These are phyloP conservation scores for Palaemon carinicauda DNA, from an alignment of 1,140 invertebrate genomes.

Conservation along the genomic window DNA sequence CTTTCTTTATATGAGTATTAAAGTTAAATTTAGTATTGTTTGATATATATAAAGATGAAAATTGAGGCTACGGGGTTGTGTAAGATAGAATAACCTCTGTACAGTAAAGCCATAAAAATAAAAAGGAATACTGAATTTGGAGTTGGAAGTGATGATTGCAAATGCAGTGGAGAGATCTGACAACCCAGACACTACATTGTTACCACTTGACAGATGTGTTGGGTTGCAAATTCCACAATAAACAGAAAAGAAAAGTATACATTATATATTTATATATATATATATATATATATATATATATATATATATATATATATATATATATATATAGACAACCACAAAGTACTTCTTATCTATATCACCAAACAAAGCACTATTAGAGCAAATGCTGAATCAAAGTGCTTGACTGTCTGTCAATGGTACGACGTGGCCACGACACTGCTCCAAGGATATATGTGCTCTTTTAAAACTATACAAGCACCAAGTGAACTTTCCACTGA, in stretches of 20 bases:
- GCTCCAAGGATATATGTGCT: neutral
- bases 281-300: too few species aligned
- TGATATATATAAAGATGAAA: neutral
- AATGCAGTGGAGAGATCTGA: constrained; percentile 25
- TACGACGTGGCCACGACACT: constrained; percentile 28
- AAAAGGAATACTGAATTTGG: neutral
- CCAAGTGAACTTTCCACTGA: too few species aligned
- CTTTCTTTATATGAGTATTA: too few species aligned
- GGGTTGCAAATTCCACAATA: neutral
- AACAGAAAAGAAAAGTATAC: too few species aligned
- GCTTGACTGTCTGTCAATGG: constrained; percentile 36
- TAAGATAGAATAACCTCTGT: constrained; percentile 26
- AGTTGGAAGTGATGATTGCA: neutral
- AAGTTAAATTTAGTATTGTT: too few species aligned
- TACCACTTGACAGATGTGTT: constrained; percentile 37
- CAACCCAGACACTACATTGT: constrained; percentile 35
- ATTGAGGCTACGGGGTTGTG: constrained; percentile 22
- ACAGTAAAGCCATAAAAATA: neutral
- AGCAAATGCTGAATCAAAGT: constrained; percentile 1
- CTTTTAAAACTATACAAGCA: too few species aligned
- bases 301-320: too few species aligned
- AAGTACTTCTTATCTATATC: too few species aligned
- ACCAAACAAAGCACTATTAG: constrained; percentile 5
- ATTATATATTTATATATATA: too few species aligned
- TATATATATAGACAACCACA: too few species aligned